Percentiles rank a stretch among this genome's conserved stretches.
Conservation (phyloP, 2,113 vertebrate genomes). For the Platycercus adscitus region DNA sequence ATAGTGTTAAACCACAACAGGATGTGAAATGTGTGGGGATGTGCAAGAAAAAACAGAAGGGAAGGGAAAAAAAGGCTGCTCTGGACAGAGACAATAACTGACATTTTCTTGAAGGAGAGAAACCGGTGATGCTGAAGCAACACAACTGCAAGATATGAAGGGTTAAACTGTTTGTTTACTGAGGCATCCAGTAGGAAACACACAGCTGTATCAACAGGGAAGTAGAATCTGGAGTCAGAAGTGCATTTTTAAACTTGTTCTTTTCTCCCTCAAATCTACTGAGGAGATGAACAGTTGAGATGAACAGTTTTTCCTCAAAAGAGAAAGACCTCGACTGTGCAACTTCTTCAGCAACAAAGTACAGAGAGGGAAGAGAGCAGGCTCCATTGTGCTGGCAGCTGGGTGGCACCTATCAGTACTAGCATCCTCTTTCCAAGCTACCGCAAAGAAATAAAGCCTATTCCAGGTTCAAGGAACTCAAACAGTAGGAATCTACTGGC, state of each 20-base stretch:
- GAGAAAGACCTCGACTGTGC: not conserved
- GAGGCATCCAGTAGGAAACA: not conserved
- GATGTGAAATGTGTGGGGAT: not conserved
- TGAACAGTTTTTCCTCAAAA: not conserved
- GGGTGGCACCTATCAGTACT: not conserved
- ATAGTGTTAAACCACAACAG: not conserved
- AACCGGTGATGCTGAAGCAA: not conserved
- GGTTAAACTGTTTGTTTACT: not conserved
- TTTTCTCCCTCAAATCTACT: not conserved
- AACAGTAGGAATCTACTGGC: not conserved
- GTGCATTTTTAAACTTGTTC: not conserved
- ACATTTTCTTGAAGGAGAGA: not conserved
- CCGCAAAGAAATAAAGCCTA: not conserved
- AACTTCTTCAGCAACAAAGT: not conserved
- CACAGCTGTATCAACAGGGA: conserved; percentile 64
- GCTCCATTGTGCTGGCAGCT: not conserved
- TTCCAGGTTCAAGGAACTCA: not conserved
- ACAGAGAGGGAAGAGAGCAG: not conserved
- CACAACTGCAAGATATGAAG: not conserved
- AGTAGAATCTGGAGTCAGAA: conserved; percentile 4
- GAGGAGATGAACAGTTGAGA: not conserved
- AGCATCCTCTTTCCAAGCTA: not conserved
- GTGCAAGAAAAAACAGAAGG: not conserved
- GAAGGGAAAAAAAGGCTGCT: not conserved
- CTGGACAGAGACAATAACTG: not conserved